Evolutionary conservation across 2,113 vertebrate genomes (phyloP).

Genomic region (Microcebus ravelobensis): DNA sequence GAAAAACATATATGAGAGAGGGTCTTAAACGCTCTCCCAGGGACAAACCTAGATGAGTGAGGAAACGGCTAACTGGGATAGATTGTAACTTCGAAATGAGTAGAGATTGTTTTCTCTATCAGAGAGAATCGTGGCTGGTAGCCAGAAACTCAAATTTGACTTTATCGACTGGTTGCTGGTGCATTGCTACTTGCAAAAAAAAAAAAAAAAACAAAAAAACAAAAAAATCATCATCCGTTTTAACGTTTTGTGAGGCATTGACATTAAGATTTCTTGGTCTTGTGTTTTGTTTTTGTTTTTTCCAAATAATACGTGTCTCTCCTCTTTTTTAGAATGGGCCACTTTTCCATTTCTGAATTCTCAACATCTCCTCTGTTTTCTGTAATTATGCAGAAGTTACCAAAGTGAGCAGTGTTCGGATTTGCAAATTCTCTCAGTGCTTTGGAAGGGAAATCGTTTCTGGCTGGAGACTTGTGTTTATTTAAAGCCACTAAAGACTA

Average conservation of each 20-base stretch:
- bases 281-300: neutral
- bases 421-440: constrained; percentile 45
- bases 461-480: constrained; percentile 48
- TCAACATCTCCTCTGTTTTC: constrained; percentile 27
- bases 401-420: constrained; percentile 45
- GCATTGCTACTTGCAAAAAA: neutral
- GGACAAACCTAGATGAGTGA: neutral
- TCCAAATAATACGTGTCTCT: neutral
- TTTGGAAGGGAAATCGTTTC: constrained; percentile 38
- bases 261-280: neutral
- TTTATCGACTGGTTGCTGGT: neutral
- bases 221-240: constrained; percentile 22
- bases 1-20: neutral
- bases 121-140: neutral
- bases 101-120: neutral
- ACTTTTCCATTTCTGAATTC: neutral
- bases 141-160: neutral
- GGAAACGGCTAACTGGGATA: neutral
- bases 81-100: neutral
- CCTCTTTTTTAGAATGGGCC: constrained; percentile 17
- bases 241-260: neutral
- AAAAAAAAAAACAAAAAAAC: neutral
- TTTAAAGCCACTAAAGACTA: constrained; percentile 5
- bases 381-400: constrained; percentile 52
- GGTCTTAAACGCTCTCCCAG: neutral